Evolutionary conservation across 2,888 invertebrate species (phyloP).

Genomic region (Cantharis lateralis): DNA sequence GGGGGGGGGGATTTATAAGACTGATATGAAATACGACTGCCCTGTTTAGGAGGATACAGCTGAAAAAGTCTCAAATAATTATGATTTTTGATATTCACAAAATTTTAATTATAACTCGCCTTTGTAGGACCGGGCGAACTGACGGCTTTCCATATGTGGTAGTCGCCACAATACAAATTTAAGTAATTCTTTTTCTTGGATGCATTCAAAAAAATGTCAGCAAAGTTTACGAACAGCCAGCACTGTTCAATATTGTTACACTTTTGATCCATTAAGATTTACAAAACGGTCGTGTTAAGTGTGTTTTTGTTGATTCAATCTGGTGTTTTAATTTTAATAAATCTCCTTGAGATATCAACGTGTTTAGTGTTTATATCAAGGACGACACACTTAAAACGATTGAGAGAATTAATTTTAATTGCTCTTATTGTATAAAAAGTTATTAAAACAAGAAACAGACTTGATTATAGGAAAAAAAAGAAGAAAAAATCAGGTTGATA

Average conservation of each 20-base stretch:
- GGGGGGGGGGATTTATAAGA: no score
- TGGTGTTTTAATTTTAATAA: conserved; percentile 7
- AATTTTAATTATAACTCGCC: no score
- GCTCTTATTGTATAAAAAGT: background rate
- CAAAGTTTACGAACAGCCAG: no score
- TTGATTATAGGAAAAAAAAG: background rate
- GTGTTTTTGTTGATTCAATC: conserved; percentile 13
- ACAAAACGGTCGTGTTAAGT: conserved; percentile 10
- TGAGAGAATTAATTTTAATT: conserved; percentile 7
- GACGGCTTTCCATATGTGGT: no score
- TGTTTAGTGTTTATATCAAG: conserved; percentile 14
- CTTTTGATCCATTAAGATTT: conserved; percentile 1
- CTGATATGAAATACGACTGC: no score
- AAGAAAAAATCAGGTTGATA: background rate
- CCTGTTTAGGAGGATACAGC: no score
- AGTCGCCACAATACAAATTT: no score
- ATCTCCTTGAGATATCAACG: conserved; percentile 12
- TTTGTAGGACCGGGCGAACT: no score
- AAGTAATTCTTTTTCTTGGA: no score
- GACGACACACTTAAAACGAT: conserved; percentile 4
- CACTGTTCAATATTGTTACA: background rate
- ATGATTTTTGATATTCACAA: no score
- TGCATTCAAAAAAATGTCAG: background rate
- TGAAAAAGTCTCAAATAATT: no score
- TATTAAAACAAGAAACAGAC: background rate